These are phyloP conservation scores for Montipora efflorescens DNA, from an alignment of 64 coral and sea anemone species.

Conservation along the genomic window DNA sequence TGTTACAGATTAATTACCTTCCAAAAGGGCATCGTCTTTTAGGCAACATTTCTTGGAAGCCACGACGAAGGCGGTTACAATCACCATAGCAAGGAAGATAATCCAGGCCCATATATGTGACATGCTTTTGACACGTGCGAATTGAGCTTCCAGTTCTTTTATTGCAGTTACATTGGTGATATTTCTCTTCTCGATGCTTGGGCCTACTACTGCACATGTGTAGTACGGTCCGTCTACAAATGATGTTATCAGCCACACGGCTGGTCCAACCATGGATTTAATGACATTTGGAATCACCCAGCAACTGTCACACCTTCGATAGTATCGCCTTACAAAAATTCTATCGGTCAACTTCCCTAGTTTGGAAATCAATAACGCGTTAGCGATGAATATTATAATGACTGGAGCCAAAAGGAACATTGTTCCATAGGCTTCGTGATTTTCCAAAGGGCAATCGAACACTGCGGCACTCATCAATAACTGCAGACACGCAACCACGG, in stretches of 20 bases:
- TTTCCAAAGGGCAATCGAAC: background rate
- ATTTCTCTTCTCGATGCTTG: constrained; percentile 26
- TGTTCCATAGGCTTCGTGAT: background rate
- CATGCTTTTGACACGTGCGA: constrained; percentile 1
- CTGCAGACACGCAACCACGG: background rate
- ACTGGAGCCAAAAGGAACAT: constrained; percentile 1
- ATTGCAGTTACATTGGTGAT: constrained; percentile 7
- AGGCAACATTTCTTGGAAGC: constrained; percentile 1
- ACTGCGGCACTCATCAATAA: background rate
- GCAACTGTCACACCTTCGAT: background rate
- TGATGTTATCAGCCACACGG: constrained; percentile 13
- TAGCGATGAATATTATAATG: background rate
- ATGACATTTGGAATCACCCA: background rate
- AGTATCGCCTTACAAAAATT: background rate
- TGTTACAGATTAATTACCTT: constrained; percentile 1
- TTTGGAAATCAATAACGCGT: background rate
- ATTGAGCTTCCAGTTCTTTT: background rate
- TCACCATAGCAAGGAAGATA: background rate
- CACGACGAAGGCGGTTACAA: background rate
- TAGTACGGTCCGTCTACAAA: constrained; percentile 7
- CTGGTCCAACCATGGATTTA: constrained; percentile 18
- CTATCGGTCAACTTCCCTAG: background rate
- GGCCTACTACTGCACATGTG: constrained; percentile 5
- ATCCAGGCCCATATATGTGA: constrained; percentile 38
- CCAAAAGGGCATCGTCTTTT: constrained; percentile 36